phyloP scores from a whole-genome alignment of 2,888 invertebrate genomes.

The Subacronicta megacephala region DNA sequence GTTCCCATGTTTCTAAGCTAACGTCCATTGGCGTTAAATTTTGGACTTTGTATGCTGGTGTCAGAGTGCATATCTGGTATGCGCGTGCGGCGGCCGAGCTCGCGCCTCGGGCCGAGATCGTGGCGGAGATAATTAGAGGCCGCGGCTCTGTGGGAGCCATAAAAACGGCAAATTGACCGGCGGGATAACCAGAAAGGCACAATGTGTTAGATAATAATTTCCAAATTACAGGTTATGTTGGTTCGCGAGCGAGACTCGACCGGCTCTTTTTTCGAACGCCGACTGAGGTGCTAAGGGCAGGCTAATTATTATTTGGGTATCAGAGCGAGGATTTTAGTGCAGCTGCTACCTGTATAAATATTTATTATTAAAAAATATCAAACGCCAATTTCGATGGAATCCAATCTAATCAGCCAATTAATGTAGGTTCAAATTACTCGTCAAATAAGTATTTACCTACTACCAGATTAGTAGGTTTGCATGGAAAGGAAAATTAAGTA shows the following conservation, averaged over 20 bases:
- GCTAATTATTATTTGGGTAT: slow-evolving; percentile 89
- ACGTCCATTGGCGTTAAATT: slow-evolving; percentile 54
- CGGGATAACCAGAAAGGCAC: slow-evolving; percentile 90
- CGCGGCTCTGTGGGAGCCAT: slow-evolving; percentile 89
- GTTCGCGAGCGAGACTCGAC: slow-evolving; percentile 84
- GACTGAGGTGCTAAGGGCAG: slow-evolving; percentile 89
- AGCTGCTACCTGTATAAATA: slow-evolving; percentile 90
- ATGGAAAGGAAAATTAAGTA: slow-evolving; percentile 27
- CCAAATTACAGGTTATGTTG: slow-evolving; percentile 89
- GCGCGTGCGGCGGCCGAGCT: slow-evolving; percentile 55
- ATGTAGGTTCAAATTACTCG: slow-evolving; percentile 57
- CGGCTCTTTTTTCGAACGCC: slow-evolving; percentile 82
- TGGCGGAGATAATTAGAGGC: slow-evolving; percentile 88
- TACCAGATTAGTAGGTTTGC: slow-evolving; percentile 17
- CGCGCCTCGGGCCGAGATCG: slow-evolving; percentile 85
- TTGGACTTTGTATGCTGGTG: slow-evolving; percentile 54
- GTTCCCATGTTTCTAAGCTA: slow-evolving; percentile 84
- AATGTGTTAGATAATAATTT: slow-evolving; percentile 90
- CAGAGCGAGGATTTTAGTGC: slow-evolving; percentile 86
- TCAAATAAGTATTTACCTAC: too few species aligned
- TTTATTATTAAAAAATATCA: slow-evolving; percentile 87
- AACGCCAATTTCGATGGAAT: slow-evolving; percentile 85
- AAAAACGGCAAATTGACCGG: slow-evolving; percentile 90
- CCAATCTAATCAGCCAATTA: slow-evolving; percentile 76
- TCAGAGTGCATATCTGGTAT: slow-evolving; percentile 54